phyloP scores from a whole-genome alignment of 2,113 vertebrate species.

The Rafetus swinhoei region DNA sequence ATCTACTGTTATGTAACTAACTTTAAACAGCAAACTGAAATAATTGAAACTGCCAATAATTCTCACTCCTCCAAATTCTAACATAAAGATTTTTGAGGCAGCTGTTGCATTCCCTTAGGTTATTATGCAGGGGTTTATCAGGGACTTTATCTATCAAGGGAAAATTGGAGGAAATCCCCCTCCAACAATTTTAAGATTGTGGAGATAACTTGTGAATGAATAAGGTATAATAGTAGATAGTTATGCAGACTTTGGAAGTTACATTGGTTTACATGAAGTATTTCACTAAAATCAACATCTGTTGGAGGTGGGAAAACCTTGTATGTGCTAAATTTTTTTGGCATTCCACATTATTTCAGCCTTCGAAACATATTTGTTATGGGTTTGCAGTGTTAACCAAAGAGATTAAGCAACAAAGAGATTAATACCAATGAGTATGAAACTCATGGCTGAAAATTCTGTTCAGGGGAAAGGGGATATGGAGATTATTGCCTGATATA shows the following conservation, averaged over 20 bases:
- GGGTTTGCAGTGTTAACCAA: background rate
- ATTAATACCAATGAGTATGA: fast-evolving
- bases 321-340: background rate
- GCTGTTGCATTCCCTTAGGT: background rate
- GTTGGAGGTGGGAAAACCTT: background rate
- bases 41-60: background rate
- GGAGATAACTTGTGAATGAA: background rate
- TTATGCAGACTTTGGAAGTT: background rate
- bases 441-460: background rate
- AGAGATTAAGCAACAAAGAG: background rate
- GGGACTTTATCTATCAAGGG: background rate
- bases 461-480: background rate
- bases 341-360: background rate
- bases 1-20: conserved; percentile 68
- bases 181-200: background rate
- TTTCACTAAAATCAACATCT: background rate
- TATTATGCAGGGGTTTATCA: background rate
- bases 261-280: background rate
- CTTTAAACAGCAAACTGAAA: background rate
- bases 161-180: background rate
- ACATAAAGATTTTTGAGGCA: conserved; percentile 15
- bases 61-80: background rate
- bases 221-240: background rate
- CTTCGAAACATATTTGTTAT: background rate
- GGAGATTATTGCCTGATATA: background rate